A percentile compares a stretch with the other conserved stretches of the same genome.
Evolutionary conservation across 2,113 vertebrate genomes (phyloP).

Genomic region (Dasyprocta punctata): DNA sequence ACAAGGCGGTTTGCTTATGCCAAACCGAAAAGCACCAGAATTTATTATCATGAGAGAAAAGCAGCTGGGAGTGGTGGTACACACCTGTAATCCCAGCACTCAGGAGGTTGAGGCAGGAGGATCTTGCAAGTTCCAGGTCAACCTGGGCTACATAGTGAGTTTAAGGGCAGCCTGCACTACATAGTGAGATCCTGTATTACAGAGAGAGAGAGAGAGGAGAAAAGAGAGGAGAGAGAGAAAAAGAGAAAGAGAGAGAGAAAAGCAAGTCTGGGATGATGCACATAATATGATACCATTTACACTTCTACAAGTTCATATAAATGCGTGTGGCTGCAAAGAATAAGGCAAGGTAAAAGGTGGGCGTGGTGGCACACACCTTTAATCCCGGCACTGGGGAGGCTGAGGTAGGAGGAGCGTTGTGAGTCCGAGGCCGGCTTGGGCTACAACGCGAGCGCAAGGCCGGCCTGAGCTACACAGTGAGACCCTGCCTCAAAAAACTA

Average conservation of each 20-base stretch:
- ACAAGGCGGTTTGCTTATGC: neutral
- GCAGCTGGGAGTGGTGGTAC: neutral
- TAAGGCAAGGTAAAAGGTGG: neutral
- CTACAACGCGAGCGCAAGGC: too few relatives aligned
- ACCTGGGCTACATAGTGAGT: neutral
- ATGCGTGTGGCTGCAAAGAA: neutral
- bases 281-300: neutral
- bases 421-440: too few relatives aligned
- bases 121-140: neutral
- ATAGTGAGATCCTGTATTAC: neutral
- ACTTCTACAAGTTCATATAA: neutral
- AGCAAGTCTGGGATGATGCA: neutral
- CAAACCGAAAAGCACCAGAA: neutral
- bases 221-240: neutral
- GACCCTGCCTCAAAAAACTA: too few relatives aligned
- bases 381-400: too few relatives aligned
- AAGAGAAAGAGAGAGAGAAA: too few relatives aligned
- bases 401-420: too few relatives aligned
- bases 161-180: neutral
- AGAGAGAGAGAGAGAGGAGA: neutral
- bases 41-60: neutral
- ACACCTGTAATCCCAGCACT: neutral
- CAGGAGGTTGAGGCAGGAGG: neutral
- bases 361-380: too few relatives aligned
- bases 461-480: too few relatives aligned